Conservation (phyloP, 2,113 vertebrate species). For the Mustelus asterias region DNA sequence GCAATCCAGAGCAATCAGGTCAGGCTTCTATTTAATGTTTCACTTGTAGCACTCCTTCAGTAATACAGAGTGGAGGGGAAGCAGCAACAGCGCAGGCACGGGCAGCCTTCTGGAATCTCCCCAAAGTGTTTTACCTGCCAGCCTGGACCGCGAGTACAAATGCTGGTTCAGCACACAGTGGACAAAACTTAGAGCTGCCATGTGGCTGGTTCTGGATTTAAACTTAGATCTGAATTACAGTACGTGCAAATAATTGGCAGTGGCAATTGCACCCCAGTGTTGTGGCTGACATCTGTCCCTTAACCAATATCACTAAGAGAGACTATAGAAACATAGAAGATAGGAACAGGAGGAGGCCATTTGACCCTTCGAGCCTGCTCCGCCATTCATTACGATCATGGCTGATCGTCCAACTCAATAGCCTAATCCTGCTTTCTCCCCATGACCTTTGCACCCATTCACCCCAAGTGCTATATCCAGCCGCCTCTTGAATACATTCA, state of each 20-base stretch:
- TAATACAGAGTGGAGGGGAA: not conserved
- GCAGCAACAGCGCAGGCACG: not conserved
- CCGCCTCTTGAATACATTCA: too few relatives aligned
- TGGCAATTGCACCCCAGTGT: not conserved
- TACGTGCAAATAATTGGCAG: not conserved
- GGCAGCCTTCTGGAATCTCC: not conserved
- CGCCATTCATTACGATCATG: too few relatives aligned
- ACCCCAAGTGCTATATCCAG: too few relatives aligned
- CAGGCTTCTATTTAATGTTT: not conserved
- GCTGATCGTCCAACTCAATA: too few relatives aligned
- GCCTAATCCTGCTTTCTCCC: too few relatives aligned
- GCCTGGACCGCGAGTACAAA: not conserved
- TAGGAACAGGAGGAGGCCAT: too few relatives aligned
- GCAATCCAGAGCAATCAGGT: not conserved
- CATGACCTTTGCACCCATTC: too few relatives aligned
- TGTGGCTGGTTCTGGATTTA: not conserved
- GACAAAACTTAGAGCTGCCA: not conserved
- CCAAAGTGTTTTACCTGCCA: not conserved
- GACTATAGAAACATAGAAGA: too few relatives aligned
- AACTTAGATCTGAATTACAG: not conserved
- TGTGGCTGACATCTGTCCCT: not conserved
- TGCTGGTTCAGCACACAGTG: not conserved
- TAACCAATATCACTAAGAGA: not conserved
- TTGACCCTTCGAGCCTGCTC: too few relatives aligned
- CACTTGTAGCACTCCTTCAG: not conserved